phyloP scores from a whole-genome alignment of 2,113 vertebrate genomes.

The Mus musculus region GRCm39 chrX:106069501-106070000 shows the following conservation, averaged over 20 bases:
- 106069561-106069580: too few relatives aligned
- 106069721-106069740: not conserved
- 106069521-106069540: too few relatives aligned
- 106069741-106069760: not conserved
- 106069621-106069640: not conserved
- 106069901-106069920: not conserved
- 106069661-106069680: not conserved
- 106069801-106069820: not conserved
- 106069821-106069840: not conserved
- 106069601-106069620: not conserved
- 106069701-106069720: not conserved
- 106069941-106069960: not conserved
- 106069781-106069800: not conserved
- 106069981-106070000: not conserved
- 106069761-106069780: too few relatives aligned
- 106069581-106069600: too few relatives aligned
- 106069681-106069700: not conserved
- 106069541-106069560: too few relatives aligned
- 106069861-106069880: not conserved
- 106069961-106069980: not conserved
- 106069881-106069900: not conserved
- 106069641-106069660: not conserved
- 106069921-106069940: not conserved
- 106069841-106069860: not conserved
- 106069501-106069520: too few relatives aligned